Percentiles rank a stretch among this genome's conserved stretches.
These are phyloP conservation scores for Idaea straminata DNA, from an alignment of 2,888 invertebrate species.

Conservation along the genomic window DNA sequence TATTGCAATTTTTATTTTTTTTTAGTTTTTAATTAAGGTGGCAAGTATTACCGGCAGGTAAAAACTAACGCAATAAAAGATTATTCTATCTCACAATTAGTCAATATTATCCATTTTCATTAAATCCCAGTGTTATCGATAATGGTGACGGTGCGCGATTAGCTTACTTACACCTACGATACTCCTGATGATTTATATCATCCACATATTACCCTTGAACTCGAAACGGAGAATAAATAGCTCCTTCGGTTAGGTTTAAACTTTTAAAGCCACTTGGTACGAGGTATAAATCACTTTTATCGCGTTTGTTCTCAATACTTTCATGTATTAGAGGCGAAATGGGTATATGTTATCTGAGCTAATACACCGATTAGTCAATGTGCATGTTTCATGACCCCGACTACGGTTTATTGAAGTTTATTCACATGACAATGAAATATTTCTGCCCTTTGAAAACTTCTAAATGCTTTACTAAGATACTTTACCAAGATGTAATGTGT, in stretches of 20 bases:
- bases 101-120: too few species aligned
- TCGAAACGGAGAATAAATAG: constrained; percentile 15
- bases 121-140: too few species aligned
- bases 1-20: too few species aligned
- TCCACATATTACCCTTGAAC: constrained; percentile 9
- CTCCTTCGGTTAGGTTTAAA: constrained; percentile 13
- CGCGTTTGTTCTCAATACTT: constrained; percentile 32
- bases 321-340: constrained; percentile 19
- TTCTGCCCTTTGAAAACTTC: not conserved
- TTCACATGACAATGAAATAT: not conserved
- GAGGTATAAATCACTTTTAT: constrained; percentile 46
- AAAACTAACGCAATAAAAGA: not conserved
- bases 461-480: not conserved
- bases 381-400: not conserved
- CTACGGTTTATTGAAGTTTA: not conserved
- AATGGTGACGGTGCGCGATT: constrained; percentile 4
- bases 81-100: not conserved
- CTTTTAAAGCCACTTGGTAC: not conserved
- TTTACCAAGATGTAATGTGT: not conserved
- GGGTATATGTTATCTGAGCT: not conserved
- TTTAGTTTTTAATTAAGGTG: too few species aligned
- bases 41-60: too few species aligned
- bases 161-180: constrained; percentile 16
- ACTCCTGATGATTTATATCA: not conserved
- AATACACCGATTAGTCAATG: constrained; percentile 3